Conservation (phyloP, 1,140 invertebrate genomes). For the Sminthurinus signatus region DNA sequence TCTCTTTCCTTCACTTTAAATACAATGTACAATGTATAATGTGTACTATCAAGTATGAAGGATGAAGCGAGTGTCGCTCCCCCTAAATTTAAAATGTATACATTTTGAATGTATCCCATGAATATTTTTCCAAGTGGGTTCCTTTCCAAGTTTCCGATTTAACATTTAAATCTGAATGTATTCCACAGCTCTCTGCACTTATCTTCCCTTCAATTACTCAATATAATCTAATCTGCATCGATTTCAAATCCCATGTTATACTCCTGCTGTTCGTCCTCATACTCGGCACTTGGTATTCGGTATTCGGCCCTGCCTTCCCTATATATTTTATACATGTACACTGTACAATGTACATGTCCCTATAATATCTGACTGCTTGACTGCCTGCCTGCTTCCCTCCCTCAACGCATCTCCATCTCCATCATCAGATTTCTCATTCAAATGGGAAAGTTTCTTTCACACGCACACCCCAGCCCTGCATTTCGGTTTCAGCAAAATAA, state of each 20-base stretch:
- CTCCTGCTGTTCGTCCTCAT: too few relatives aligned
- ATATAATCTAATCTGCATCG: conserved; percentile 12
- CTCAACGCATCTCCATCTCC: too few relatives aligned
- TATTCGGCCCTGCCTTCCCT: too few relatives aligned
- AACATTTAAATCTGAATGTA: conserved; percentile 1
- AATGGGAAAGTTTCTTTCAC: too few relatives aligned
- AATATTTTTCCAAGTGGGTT: conserved; percentile 36
- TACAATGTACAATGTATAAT: not conserved
- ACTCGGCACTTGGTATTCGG: too few relatives aligned
- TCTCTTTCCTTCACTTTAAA: not conserved
- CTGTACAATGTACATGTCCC: too few relatives aligned
- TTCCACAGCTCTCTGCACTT: conserved; percentile 2
- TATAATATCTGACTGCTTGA: too few relatives aligned
- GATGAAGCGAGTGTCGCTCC: not conserved
- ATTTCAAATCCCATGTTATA: not conserved
- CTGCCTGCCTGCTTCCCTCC: too few relatives aligned
- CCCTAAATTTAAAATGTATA: conserved; percentile 6
- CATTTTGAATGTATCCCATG: conserved; percentile 4
- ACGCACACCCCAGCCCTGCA: too few relatives aligned
- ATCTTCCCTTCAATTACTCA: conserved; percentile 11
- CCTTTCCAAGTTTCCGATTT: conserved; percentile 23
- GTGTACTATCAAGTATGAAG: not conserved
- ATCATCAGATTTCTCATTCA: too few relatives aligned
- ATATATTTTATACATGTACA: too few relatives aligned
- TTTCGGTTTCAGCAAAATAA: too few relatives aligned